These are phyloP conservation scores for Mantis religiosa DNA, from an alignment of 2,888 invertebrate genomes.

Conservation along the genomic window DNA sequence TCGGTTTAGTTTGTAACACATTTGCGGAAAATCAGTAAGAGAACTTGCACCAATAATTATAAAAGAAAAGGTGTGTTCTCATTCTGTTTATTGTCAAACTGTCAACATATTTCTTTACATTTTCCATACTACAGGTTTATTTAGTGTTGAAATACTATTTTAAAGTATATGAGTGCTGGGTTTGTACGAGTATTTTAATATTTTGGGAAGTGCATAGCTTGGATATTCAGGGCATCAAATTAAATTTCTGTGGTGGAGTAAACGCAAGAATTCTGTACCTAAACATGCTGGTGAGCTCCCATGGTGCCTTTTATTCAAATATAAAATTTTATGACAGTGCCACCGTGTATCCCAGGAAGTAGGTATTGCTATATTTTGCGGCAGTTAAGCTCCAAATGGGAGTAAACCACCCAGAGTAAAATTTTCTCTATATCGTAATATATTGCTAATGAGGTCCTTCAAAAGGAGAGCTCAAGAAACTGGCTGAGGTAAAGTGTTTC, in stretches of 20 bases:
- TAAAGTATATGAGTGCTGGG: too few relatives aligned
- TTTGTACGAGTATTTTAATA: too few relatives aligned
- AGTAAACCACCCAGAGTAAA: neutral
- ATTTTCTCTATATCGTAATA: conserved; percentile 6
- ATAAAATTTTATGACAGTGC: neutral
- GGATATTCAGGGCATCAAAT: neutral
- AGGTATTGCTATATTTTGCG: neutral
- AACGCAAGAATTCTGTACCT: neutral
- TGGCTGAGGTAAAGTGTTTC: neutral
- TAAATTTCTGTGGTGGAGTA: neutral
- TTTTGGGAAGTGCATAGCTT: neutral
- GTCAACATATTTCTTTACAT: too few relatives aligned
- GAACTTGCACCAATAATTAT: too few relatives aligned
- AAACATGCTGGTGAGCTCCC: neutral
- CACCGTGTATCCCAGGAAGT: neutral
- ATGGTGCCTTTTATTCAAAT: neutral
- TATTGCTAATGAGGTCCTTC: conserved; percentile 26
- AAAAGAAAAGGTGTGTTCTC: too few relatives aligned
- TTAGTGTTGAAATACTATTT: too few relatives aligned
- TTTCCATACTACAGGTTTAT: too few relatives aligned
- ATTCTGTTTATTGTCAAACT: too few relatives aligned
- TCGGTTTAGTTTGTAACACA: too few relatives aligned
- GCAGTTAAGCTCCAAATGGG: neutral
- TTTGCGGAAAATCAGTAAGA: too few relatives aligned
- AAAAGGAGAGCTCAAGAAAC: neutral